phyloP scores from a whole-genome alignment of 2,797 vertebrate genomes.

The Chrosomus eos region DNA sequence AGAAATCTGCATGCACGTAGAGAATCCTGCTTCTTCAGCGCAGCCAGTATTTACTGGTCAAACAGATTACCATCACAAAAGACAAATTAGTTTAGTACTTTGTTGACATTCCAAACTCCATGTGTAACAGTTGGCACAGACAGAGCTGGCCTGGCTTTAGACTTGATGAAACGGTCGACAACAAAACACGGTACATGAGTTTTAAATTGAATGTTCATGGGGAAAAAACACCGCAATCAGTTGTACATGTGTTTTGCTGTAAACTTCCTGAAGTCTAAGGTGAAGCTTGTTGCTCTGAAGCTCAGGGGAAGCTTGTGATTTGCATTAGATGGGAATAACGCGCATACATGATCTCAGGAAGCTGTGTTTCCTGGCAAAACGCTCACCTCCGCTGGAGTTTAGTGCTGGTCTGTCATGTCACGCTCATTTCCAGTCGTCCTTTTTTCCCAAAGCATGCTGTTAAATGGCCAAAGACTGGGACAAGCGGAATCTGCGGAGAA shows the following conservation, averaged over 20 bases:
- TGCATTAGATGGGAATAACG: not conserved
- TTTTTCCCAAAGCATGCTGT: not conserved
- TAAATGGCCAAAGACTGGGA: not conserved
- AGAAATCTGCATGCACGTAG: constrained; percentile 58
- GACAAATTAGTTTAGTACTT: constrained; percentile 64
- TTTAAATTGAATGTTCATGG: constrained; percentile 44
- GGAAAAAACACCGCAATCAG: not conserved
- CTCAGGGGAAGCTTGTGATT: constrained; percentile 13
- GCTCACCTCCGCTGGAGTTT: constrained; percentile 5
- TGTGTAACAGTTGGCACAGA: constrained; percentile 52
- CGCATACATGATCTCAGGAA: constrained; percentile 15
- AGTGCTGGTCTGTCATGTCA: not conserved
- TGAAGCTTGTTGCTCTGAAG: constrained; percentile 22
- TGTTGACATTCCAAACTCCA: constrained; percentile 57
- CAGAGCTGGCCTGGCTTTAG: constrained; percentile 29
- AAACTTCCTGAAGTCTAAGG: constrained; percentile 39
- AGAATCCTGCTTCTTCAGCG: constrained; percentile 64
- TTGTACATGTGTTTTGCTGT: constrained; percentile 34
- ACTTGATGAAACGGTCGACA: constrained; percentile 36
- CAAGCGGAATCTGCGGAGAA: not conserved
- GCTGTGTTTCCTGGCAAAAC: constrained; percentile 17
- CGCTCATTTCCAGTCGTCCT: not conserved
- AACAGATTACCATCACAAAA: constrained; percentile 62
- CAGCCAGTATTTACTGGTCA: constrained; percentile 59
- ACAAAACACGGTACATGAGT: constrained; percentile 21